Conservation (phyloP, 2,113 vertebrate genomes). For the Lethenteron reissneri region DNA sequence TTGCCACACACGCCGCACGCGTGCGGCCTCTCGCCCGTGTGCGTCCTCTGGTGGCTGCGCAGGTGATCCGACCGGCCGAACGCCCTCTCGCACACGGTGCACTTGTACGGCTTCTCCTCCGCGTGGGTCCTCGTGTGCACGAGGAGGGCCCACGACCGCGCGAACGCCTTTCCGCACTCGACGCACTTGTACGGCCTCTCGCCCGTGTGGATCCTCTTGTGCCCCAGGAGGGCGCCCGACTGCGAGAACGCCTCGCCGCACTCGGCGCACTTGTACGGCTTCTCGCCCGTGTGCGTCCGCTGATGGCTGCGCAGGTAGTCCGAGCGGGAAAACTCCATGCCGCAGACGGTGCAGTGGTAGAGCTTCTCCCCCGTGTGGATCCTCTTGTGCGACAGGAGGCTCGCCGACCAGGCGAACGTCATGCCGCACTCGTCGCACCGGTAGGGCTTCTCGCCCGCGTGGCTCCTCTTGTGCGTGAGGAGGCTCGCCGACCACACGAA, state of each 20-base stretch:
- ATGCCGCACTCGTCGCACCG: background rate
- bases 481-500: background rate
- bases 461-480: background rate
- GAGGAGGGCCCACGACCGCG: background rate
- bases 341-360: constrained; percentile 3
- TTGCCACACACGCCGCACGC: background rate
- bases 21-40: background rate
- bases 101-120: constrained; percentile 4
- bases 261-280: constrained; percentile 1
- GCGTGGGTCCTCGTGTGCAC: constrained; percentile 4
- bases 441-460: background rate
- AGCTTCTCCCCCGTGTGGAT: background rate
- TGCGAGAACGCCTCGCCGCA: constrained; percentile 1
- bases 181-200: background rate
- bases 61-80: background rate
- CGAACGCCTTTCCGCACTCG: background rate
- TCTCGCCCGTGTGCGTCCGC: constrained; percentile 2
- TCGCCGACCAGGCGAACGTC: background rate
- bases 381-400: background rate
- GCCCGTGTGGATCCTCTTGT: constrained; percentile 3
- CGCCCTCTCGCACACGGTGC: background rate
- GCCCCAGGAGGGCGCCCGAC: background rate
- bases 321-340: constrained; percentile 1
- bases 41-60: background rate
- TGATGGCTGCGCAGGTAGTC: background rate